Conservation (phyloP, 2,113 vertebrate genomes). For the Urocolius indicus region DNA sequence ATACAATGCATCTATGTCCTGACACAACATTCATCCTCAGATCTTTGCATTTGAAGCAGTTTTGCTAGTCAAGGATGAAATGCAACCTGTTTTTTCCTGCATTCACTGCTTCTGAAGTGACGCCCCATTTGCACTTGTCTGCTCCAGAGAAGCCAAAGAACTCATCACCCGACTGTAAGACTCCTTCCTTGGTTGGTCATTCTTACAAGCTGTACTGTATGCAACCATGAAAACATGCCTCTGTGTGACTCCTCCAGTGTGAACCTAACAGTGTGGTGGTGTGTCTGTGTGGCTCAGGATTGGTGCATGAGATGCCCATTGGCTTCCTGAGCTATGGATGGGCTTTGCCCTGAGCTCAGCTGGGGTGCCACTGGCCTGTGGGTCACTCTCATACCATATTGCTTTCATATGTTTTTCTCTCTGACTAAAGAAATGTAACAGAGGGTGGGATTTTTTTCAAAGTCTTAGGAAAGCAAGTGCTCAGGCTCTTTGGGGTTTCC, state of each 20-base stretch:
- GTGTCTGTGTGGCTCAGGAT: neutral
- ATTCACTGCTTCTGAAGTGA: neutral
- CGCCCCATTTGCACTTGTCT: slow-evolving; percentile 12
- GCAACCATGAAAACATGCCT: neutral
- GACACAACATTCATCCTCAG: neutral
- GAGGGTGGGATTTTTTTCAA: slow-evolving; percentile 37
- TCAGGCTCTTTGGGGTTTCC: neutral
- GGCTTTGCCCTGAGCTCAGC: neutral
- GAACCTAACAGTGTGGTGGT: neutral
- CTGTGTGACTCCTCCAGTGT: neutral
- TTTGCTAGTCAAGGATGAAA: neutral
- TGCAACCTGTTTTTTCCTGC: neutral
- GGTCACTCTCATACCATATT: neutral
- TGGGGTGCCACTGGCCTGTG: neutral
- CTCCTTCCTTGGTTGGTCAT: neutral
- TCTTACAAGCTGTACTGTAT: slow-evolving; percentile 32
- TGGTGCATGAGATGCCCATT: neutral
- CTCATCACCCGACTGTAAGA: neutral
- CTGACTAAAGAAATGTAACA: slow-evolving; percentile 43
- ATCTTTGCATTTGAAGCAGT: neutral
- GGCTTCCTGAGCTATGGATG: neutral
- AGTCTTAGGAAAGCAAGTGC: neutral
- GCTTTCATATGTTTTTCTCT: slow-evolving; percentile 28
- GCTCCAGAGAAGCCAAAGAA: slow-evolving; percentile 68
- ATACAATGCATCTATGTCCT: neutral